phyloP scores from a whole-genome alignment of 2,797 vertebrate species.

The Synaphobranchus kaupii region DNA sequence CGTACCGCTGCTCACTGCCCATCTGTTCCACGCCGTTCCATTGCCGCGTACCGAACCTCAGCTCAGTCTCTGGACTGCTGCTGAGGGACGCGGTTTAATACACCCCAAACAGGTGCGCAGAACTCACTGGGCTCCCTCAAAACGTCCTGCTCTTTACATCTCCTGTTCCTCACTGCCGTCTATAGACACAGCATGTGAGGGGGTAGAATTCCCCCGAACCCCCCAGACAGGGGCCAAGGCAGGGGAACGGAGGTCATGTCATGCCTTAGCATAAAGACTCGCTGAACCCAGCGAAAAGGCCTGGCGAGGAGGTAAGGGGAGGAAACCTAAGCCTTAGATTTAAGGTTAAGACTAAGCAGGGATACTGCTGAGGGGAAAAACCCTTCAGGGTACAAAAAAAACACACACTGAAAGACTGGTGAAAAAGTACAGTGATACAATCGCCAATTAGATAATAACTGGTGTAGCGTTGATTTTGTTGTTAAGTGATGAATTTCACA shows the following conservation, averaged over 20 bases:
- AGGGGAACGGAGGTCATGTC: background rate
- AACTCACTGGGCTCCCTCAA: background rate
- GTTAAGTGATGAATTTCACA: background rate
- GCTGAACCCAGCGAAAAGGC: background rate
- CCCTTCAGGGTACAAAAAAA: background rate
- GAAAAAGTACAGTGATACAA: background rate
- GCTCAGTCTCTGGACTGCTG: background rate
- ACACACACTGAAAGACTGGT: background rate
- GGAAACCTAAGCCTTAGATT: background rate
- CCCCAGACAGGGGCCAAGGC: background rate
- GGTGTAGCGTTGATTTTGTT: background rate
- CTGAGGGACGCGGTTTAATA: background rate
- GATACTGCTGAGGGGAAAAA: background rate
- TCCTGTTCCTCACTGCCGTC: background rate
- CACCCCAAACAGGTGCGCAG: background rate
- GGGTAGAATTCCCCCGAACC: background rate
- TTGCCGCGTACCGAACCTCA: background rate
- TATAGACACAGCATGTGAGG: background rate
- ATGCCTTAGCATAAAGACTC: background rate
- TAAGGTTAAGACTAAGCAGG: background rate
- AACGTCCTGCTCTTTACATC: too few relatives aligned
- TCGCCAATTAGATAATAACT: background rate
- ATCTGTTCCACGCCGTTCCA: background rate
- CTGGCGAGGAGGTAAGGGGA: background rate
- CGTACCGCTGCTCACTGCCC: background rate